Evolutionary conservation across 2,113 vertebrate species (phyloP).

Genomic region (Sylvia atricapilla): DNA sequence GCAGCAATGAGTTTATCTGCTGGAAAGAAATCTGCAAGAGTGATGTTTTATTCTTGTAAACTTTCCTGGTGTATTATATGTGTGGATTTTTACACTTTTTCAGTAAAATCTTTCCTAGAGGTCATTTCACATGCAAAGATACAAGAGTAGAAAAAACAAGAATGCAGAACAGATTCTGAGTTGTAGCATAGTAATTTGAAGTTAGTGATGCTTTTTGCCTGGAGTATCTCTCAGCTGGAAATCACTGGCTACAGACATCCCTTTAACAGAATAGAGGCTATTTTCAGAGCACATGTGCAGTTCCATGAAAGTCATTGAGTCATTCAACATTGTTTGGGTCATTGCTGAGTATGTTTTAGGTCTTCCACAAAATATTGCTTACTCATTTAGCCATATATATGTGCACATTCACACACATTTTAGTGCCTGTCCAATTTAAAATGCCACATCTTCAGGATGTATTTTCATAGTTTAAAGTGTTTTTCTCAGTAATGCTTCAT

Average conservation of each 20-base stretch:
- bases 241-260: neutral
- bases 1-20: neutral
- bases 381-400: neutral
- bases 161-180: neutral
- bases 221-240: neutral
- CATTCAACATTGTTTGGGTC: neutral
- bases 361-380: neutral
- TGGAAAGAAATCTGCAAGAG: neutral
- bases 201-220: neutral
- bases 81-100: neutral
- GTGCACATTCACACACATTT: rapidly evolving
- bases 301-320: neutral
- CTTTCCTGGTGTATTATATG: neutral
- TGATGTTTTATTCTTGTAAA: neutral
- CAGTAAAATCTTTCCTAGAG: neutral
- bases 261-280: neutral
- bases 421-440: neutral
- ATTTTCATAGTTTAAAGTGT: neutral
- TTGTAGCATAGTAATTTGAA: neutral
- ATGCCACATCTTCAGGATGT: neutral
- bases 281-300: neutral
- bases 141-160: neutral
- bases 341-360: neutral
- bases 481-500: neutral
- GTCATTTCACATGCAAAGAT: neutral